Evolutionary conservation across 2,113 vertebrate species (phyloP).

Genomic region (Elephas maximus): DNA sequence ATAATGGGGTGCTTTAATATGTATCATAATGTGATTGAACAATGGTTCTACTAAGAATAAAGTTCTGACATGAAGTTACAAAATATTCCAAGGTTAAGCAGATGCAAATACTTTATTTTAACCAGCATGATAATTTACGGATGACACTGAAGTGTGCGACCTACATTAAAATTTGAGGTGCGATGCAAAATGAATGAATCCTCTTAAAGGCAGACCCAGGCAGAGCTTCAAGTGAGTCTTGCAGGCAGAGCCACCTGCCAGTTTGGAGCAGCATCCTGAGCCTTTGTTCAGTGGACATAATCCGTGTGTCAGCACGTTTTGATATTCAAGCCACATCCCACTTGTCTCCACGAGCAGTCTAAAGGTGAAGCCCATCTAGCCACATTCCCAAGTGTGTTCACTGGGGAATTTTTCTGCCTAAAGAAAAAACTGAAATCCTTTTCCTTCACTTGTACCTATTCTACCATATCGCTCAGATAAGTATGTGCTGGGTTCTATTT

Average conservation of each 20-base stretch:
- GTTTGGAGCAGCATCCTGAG: rapidly evolving
- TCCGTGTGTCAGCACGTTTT: not conserved
- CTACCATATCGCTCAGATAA: not conserved
- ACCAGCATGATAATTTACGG: not conserved
- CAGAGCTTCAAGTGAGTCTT: not conserved
- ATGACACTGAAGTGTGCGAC: not conserved
- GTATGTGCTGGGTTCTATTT: constrained; percentile 49
- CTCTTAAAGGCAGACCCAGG: not conserved
- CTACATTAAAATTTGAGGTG: not conserved
- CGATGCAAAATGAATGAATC: not conserved
- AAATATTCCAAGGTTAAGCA: not conserved
- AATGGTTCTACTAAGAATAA: not conserved
- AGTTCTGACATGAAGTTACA: not conserved
- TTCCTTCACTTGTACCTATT: not conserved
- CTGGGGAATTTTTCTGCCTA: not conserved
- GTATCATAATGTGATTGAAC: not conserved
- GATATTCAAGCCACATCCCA: not conserved
- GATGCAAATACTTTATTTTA: not conserved
- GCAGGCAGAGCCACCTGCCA: not conserved
- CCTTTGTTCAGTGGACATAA: not conserved
- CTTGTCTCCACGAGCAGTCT: not conserved
- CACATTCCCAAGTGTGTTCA: not conserved
- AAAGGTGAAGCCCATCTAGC: not conserved
- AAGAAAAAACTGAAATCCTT: not conserved
- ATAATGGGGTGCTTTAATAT: not conserved